These are phyloP conservation scores for Neofelis nebulosa DNA, from an alignment of 2,113 vertebrate genomes.

Conservation along the genomic window DNA sequence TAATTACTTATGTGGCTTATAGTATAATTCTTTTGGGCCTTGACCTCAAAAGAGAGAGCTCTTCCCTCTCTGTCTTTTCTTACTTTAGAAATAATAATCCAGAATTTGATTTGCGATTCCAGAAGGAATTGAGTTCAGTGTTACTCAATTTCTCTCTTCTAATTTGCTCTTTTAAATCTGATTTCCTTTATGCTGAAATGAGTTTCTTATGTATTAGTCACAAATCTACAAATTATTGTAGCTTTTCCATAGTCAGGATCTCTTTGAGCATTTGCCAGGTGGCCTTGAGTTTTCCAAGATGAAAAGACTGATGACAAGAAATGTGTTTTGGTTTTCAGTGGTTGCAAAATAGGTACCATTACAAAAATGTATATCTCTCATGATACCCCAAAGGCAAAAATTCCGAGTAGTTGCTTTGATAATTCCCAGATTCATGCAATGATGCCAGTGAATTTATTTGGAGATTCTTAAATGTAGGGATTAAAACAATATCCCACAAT, in stretches of 20 bases:
- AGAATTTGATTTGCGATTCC: not conserved
- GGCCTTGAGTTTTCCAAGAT: not conserved
- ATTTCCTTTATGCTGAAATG: constrained; percentile 26
- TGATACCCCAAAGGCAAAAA: not conserved
- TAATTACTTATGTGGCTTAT: not conserved
- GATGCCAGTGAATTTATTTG: not conserved
- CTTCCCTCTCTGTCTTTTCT: not conserved
- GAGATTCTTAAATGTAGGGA: constrained; percentile 44
- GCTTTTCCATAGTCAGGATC: not conserved
- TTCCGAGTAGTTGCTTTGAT: not conserved
- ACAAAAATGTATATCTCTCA: not conserved
- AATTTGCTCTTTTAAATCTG: constrained; percentile 23
- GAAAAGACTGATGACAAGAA: not conserved
- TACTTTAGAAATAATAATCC: constrained; percentile 31
- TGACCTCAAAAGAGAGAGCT: not conserved
- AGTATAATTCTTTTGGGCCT: not conserved
- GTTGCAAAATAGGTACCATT: not conserved
- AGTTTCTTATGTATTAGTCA: not conserved
- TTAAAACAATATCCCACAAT: not conserved
- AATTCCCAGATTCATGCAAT: not conserved
- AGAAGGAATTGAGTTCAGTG: not conserved
- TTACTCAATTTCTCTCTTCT: constrained; percentile 39
- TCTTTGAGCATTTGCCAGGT: not conserved
- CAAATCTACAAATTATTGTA: not conserved
- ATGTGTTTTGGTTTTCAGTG: constrained; percentile 3